Evolutionary conservation across 1,140 invertebrate genomes (phyloP).

Genomic region (Tetranychus cinnabarinus): DNA sequence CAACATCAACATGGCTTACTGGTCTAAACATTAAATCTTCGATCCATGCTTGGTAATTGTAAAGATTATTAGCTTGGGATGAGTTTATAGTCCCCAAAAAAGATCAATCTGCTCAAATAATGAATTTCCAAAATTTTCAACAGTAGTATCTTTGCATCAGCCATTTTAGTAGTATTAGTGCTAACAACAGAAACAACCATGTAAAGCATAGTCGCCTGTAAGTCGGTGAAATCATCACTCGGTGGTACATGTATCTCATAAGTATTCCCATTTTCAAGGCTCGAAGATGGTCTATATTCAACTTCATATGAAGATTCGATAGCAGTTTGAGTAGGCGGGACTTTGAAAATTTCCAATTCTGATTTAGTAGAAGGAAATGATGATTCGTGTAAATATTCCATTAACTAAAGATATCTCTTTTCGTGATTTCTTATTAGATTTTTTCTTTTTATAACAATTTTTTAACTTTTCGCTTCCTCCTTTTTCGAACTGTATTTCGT

Average conservation of each 20-base stretch:
- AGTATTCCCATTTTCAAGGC: too few species aligned
- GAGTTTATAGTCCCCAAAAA: background rate
- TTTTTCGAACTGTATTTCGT: too few species aligned
- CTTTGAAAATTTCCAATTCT: background rate
- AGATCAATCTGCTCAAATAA: background rate
- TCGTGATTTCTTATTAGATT: too few species aligned
- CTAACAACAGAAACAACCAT: too few species aligned
- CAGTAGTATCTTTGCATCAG: background rate
- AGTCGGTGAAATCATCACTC: too few species aligned
- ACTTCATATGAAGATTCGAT: background rate
- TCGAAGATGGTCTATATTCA: background rate
- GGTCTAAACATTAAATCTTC: background rate
- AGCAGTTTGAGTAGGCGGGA: background rate
- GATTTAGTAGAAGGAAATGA: background rate
- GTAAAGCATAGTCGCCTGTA: too few species aligned
- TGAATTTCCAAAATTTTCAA: background rate
- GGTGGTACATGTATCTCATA: too few species aligned
- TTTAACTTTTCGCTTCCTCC: too few species aligned
- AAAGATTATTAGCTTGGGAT: background rate
- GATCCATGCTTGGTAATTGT: background rate
- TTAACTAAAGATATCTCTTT: too few species aligned
- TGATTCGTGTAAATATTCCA: too few species aligned
- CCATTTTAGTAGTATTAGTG: too few species aligned
- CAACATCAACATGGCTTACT: background rate
- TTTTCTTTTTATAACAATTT: too few species aligned